Evolutionary conservation across 2,888 invertebrate genomes (phyloP).

Genomic region (Pandemis cinnamomeana): DNA sequence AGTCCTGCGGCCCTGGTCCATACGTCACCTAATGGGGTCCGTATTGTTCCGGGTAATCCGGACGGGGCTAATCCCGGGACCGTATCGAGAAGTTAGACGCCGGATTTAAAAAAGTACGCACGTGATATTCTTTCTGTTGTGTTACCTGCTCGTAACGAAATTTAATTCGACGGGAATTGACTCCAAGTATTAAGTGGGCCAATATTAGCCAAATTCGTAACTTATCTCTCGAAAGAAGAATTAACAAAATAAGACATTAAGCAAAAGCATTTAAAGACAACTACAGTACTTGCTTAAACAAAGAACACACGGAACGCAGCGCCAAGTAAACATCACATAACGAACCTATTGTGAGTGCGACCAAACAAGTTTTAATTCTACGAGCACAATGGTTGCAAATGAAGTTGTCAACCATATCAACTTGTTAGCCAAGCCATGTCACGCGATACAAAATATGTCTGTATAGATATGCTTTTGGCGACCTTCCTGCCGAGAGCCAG

Average conservation of each 20-base stretch:
- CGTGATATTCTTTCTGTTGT: background rate
- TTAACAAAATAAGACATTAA: background rate
- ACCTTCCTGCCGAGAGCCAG: background rate
- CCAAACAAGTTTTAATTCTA: slow-evolving; percentile 12
- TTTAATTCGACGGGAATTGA: too few species aligned
- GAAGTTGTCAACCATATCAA: background rate
- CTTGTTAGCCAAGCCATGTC: background rate
- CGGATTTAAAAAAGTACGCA: slow-evolving; percentile 7
- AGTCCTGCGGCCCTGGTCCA: slow-evolving; percentile 32
- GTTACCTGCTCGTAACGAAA: background rate
- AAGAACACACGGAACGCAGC: background rate
- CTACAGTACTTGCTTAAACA: background rate
- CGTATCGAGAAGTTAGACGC: slow-evolving; percentile 20
- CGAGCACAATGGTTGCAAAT: slow-evolving; percentile 15
- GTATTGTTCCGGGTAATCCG: slow-evolving; percentile 54
- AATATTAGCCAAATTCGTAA: too few species aligned
- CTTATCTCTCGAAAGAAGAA: background rate
- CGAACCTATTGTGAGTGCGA: slow-evolving; percentile 12
- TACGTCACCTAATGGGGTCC: slow-evolving; percentile 48
- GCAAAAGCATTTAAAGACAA: background rate
- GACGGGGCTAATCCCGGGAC: slow-evolving; percentile 52
- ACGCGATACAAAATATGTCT: background rate
- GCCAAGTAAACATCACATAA: slow-evolving; percentile 5
- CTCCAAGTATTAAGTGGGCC: too few species aligned
- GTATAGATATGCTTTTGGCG: background rate